A percentile compares a stretch with the other conserved stretches of the same genome.
Evolutionary conservation across 2,797 vertebrate genomes (phyloP).

Genomic region (Gobio occitaniae): DNA sequence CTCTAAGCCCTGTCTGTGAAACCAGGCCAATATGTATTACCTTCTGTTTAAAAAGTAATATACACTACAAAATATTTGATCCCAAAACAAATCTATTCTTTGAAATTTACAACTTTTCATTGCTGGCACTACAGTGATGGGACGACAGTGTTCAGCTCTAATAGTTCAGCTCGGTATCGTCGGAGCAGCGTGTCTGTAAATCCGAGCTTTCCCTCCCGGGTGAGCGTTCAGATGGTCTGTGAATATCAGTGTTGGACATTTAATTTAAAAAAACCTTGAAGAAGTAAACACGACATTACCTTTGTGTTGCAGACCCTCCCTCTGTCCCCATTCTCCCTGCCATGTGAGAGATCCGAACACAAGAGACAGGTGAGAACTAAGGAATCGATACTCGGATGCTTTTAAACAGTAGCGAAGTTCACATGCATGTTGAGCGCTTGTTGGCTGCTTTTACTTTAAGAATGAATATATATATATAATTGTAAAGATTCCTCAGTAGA

Average conservation of each 20-base stretch:
- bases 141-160: slow-evolving; percentile 74
- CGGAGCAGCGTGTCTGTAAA: slow-evolving; percentile 84
- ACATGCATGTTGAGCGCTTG: background rate
- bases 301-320: slow-evolving; percentile 69
- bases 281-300: slow-evolving; percentile 12
- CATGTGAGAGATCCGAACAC: slow-evolving; percentile 71
- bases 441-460: background rate
- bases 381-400: background rate
- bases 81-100: background rate
- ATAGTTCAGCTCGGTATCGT: slow-evolving; percentile 74
- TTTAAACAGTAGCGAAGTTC: background rate
- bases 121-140: slow-evolving; percentile 71
- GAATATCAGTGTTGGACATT: background rate
- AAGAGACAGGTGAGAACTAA: slow-evolving; percentile 75
- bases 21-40: background rate
- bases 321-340: slow-evolving; percentile 75
- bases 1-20: background rate
- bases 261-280: background rate
- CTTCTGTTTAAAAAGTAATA: background rate
- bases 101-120: background rate
- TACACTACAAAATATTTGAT: background rate
- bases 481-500: background rate
- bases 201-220: slow-evolving; percentile 79
- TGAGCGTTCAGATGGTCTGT: slow-evolving; percentile 55
- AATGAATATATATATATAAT: background rate